phyloP scores from a whole-genome alignment of 2,888 invertebrate species.

The Latrodectus hesperus region DNA sequence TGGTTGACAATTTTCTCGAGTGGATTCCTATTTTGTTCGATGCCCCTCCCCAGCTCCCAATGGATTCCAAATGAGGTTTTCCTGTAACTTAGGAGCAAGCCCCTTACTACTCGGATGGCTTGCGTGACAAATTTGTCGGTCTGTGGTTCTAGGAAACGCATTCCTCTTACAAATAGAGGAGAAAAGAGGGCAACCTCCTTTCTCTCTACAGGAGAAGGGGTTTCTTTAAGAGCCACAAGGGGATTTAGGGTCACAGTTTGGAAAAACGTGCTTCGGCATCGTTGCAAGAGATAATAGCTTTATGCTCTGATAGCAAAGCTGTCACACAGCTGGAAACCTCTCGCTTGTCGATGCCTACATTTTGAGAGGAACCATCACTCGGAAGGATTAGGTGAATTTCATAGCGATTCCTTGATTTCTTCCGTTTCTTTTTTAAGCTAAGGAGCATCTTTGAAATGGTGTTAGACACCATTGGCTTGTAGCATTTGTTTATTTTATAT shows the following conservation, averaged over 20 bases:
- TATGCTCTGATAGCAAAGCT: constrained; percentile 47
- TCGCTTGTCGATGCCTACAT: background rate
- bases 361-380: constrained; percentile 18
- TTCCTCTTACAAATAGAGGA: constrained; percentile 44
- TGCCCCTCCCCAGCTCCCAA: constrained; percentile 15
- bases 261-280: constrained; percentile 43
- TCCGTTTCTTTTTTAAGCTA: background rate
- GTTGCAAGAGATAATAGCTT: constrained; percentile 51
- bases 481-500: no score
- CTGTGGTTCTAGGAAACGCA: constrained; percentile 40
- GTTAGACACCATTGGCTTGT: no score
- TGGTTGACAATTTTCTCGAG: constrained; percentile 54
- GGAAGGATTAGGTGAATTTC: constrained; percentile 29
- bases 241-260: constrained; percentile 51
- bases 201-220: constrained; percentile 29
- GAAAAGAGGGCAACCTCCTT: constrained; percentile 44
- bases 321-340: constrained; percentile 18
- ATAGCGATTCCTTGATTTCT: constrained; percentile 9
- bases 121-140: constrained; percentile 64
- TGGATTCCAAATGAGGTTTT: constrained; percentile 49
- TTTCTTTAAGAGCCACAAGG: constrained; percentile 43
- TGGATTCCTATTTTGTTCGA: constrained; percentile 41
- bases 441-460: background rate
- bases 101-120: constrained; percentile 25
- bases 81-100: constrained; percentile 54